Evolutionary conservation across 2,113 vertebrate genomes (phyloP).

Genomic region (Ageneiosus marmoratus): DNA sequence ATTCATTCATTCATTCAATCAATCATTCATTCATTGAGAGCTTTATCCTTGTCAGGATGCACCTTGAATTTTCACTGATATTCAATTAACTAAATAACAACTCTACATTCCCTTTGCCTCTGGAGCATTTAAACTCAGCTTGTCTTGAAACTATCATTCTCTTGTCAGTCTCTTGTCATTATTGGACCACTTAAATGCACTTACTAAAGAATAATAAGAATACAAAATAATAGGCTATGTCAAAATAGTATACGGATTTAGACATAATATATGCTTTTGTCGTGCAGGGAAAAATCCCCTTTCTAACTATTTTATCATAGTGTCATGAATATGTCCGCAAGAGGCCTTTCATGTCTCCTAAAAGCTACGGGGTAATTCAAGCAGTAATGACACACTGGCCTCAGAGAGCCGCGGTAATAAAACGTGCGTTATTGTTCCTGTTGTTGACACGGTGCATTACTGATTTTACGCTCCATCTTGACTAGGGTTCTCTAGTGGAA

Average conservation of each 20-base stretch:
- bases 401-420: conserved; percentile 79
- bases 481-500: conserved; percentile 55
- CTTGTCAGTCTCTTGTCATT: background rate
- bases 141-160: background rate
- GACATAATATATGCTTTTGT: conserved; percentile 52
- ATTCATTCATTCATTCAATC: background rate
- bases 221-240: background rate
- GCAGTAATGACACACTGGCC: conserved; percentile 70
- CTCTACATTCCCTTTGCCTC: background rate
- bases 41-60: background rate
- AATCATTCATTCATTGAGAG: background rate
- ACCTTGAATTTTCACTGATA: background rate
- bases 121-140: background rate
- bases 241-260: background rate
- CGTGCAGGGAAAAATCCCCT: conserved; percentile 52
- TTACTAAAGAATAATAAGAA: background rate
- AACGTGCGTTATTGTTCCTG: conserved; percentile 80
- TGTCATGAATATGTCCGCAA: conserved; percentile 70
- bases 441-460: conserved; percentile 84
- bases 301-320: conserved; percentile 70
- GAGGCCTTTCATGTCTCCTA: conserved; percentile 77
- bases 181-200: background rate
- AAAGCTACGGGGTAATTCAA: conserved; percentile 78
- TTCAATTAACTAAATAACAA: background rate
- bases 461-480: conserved; percentile 74